Evolutionary conservation across 2,888 invertebrate species (phyloP), one percentile per base, ranked within the genome.

Genomic region (Tuberolachnus salignus): DNA sequence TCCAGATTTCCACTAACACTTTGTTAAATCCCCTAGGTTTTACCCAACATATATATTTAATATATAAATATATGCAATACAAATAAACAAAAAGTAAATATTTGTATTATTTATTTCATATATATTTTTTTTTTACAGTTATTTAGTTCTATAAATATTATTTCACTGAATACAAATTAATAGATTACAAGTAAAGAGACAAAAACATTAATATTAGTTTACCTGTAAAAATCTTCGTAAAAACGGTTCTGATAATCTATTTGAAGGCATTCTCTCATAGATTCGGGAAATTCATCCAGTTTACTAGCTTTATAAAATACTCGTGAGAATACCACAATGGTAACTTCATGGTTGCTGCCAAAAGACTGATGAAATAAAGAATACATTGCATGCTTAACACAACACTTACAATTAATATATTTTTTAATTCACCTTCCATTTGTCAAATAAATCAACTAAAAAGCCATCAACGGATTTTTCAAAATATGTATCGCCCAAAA

Each of bases 381-480:
- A 42, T 69, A 34, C 6, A 34, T n/a, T n/a, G n/a, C 1, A n/a
- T n/a, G n/a, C n/a, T n/a, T n/a, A n/a, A n/a, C n/a, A n/a, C n/a
- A n/a, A n/a, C n/a, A n/a, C 11, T 69, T n/a, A 63, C 44, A 67
- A 59, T 14, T 46, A 59, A 59, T 34, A 1, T n/a, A n/a, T n/a
- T n/a, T 51, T 26, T 9, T 34, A 66, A 83, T 34, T 85, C 84
- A 92, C 93, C 87, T 95, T 96, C 99, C 98, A 99, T 85, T 96
- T 96, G 82, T 92, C 91, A 88, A 99, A 98, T 3, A 99, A 89
- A 85, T 98, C 97, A 0, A 95, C 92, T 34, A 99, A 88, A 85
- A 99, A 99, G 1, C 98, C 97, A 87, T 97, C 95, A 0, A 98
- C 95, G 66, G 98, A 97, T 85, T 95, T 95, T 86, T 99, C 99